Base-by-base conservation (phyloP, 2,888 invertebrate species). In the Arge pagana region DNA sequence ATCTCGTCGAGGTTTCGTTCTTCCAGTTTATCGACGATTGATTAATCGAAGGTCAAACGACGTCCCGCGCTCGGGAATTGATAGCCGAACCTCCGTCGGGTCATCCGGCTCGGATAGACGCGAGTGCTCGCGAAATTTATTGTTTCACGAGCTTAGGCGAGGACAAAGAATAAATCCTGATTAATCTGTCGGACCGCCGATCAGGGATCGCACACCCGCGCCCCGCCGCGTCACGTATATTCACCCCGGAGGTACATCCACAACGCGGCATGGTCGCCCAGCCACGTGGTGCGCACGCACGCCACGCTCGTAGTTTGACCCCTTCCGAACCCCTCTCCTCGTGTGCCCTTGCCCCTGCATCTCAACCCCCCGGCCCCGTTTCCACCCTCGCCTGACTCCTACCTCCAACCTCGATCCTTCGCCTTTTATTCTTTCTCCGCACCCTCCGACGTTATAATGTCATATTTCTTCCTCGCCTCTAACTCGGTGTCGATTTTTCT, bases 121-220 rank as follows among this genome's bases (percentile, higher is more conserved):
- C 67, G 68, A 71, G 70, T 68, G 63, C 65, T 64, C 63, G 63
- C 66, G 59, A 68, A 71, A 73, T 72, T 72, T 72, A 72, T 72
- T 72, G 71, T 72, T 69, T 68, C 70, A 67, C 66, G 64, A 67
- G 72, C 70, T 72, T 72, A 68, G 64, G 62, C 65, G 52, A 55
- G 58, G 59, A 71, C 67, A 71, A 71, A 67, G 71, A 70, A 71
- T 72, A 71, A 71, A 72, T 72, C 67, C 68, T 69, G 72, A 73
- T 73, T 72, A 72, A 72, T 73, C 71, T 72, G 65, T 65, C 64
- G 64, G 65, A 64, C 65, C 64, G 64, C 54, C 53, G 58, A 56
- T 58, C 56, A 54, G 40, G 35, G 51, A n/a, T n/a, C n/a, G n/a
- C n/a, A n/a, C n/a, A n/a, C n/a, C n/a, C n/a, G n/a, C n/a, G n/a